Evolutionary conservation across 1,140 invertebrate genomes (phyloP), one percentile per base, ranked within the genome.

Genomic region (Solen grandis): DNA sequence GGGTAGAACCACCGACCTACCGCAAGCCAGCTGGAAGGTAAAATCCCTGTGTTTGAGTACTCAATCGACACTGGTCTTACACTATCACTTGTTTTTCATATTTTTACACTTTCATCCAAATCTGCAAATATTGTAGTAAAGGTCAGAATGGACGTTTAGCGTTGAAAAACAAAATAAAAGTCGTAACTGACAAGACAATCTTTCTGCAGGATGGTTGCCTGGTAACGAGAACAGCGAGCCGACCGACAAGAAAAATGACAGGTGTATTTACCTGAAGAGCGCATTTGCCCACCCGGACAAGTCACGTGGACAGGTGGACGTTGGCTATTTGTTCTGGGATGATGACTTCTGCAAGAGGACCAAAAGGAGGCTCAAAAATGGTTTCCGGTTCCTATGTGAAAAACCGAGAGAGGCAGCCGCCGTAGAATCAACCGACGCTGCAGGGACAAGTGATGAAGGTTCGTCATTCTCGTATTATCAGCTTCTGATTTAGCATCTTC

Each of bases 371-470:
- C 29, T 70, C 36, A 25, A 33, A 57, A 41, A 60, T 52, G 76
- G 76, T 46, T 79, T 79, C 54, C 76, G 66, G 2, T 79, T 62
- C 54, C 22, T 79, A 29, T 79, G 76, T 52, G 76, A 79, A n/a
- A 33, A 38, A 50, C 14, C 54, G 5, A 69, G 31, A 4, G 76
- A 68, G n/a, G 60, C 50, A 38, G 25, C 14, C 1, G 35, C 25
- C n/a, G n/a, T n/a, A n/a, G n/a, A n/a, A n/a, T n/a, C n/a, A n/a
- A n/a, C n/a, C n/a, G n/a, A n/a, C n/a, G n/a, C n/a, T n/a, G n/a
- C n/a, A n/a, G n/a, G n/a, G n/a, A n/a, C n/a, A n/a, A n/a, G n/a
- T n/a, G n/a, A 52, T 52, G 46, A 62, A 27, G 0, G 10, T 62
- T 5, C 16, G 59, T 19, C n/a, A 14, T 31, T 19, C 59, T 19